phyloP scores from a whole-genome alignment of 2,113 vertebrate genomes.

The Percina caprodes region DNA sequence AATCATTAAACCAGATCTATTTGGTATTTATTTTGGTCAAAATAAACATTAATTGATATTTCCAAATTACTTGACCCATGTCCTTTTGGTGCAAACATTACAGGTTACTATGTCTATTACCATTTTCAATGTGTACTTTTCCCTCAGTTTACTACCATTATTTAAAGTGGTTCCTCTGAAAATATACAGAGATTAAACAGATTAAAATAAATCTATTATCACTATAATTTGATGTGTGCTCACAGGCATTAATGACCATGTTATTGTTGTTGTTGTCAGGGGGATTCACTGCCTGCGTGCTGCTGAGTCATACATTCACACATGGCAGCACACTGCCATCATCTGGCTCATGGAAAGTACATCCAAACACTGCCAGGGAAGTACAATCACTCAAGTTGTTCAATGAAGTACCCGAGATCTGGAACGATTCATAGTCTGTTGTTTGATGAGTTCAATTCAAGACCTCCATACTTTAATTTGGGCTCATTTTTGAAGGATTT shows the following conservation, averaged over 20 bases:
- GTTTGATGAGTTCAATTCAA: neutral
- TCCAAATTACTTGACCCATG: conserved; percentile 2
- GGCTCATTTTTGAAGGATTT: neutral
- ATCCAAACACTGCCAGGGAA: neutral
- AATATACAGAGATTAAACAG: conserved; percentile 23
- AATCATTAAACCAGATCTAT: neutral
- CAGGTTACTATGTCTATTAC: conserved; percentile 9
- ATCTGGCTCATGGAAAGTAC: conserved; percentile 40
- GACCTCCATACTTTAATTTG: neutral
- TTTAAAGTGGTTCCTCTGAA: conserved; percentile 22
- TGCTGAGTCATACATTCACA: conserved; percentile 31
- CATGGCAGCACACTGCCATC: conserved; percentile 72
- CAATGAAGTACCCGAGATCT: neutral
- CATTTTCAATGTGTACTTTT: conserved; percentile 1
- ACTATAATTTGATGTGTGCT: conserved; percentile 39
- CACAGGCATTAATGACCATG: conserved; percentile 16
- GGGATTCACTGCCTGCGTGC: neutral
- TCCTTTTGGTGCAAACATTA: conserved; percentile 9
- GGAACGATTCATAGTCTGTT: neutral
- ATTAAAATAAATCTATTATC: conserved; percentile 60
- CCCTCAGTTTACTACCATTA: conserved; percentile 4
- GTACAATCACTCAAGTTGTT: neutral
- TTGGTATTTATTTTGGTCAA: neutral
- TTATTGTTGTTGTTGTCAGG: conserved; percentile 18
- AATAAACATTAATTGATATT: conserved; percentile 14